Base-by-base conservation (phyloP, 2,113 vertebrate genomes). In the Pithys albifrons region DNA sequence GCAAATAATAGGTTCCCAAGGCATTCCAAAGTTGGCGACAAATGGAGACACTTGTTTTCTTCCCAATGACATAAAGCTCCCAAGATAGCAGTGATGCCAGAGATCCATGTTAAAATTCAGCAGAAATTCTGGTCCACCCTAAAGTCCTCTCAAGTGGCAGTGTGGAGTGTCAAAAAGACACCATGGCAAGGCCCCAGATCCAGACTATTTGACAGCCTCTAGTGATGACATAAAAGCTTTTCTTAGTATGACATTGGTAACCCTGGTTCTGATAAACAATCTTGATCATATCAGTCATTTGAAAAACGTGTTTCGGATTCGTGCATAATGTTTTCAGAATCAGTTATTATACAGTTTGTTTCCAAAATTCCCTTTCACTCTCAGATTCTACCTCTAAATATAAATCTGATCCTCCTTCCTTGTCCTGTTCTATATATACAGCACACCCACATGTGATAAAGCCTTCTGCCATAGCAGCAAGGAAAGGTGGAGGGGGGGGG, bases 371-470 rank as follows among this genome's bases (percentile, higher is more conserved):
- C 37, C 23, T 57, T 88, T 95, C 77, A 37, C 77, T 96, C 75
- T 97, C 85, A 62, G 88, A 75, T 96, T 97, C 92, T 83, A 85
- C 69, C 81, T 97, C 87, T 92, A 96, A 96, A 97, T 97, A 95
- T 97, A 96, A 92, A 94, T 57, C 67, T 89, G 61, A 80, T 94
- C 92, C 91, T 93, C 13, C 82, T 92, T 92, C 92, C 92, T 83
- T 95, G 95, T 82, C 95, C 97, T 93, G 59, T 85, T 91, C 91
- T 96, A 95, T 95, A 94, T 93, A 93, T 89, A 92, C 37, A 93
- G 45, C 89, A 92, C 92, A 95, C 89, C 85, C 89, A 87, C 92
- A 45, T 97, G 96, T 95, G 96, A 96, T 93, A 97, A 96, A 92
- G 69, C 93, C 96, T 98, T 82, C 95, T 93, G 88, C 91, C 93